Conservation (phyloP, 2,888 invertebrate genomes). For the Pegoplata infirma region DNA sequence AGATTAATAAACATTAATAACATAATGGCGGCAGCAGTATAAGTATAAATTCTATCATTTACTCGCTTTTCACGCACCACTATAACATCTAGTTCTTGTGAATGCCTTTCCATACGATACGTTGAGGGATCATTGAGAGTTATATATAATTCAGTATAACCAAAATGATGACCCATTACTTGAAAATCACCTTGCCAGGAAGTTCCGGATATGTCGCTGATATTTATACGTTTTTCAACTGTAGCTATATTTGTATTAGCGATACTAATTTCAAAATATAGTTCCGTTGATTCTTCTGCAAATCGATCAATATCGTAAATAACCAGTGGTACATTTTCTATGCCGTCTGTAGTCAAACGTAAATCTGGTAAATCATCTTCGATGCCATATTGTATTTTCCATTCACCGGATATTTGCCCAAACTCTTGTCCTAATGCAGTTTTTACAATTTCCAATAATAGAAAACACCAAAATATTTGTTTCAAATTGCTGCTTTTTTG, state of each 20-base stretch:
- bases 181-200: constrained; percentile 64
- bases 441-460: background rate
- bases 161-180: constrained; percentile 62
- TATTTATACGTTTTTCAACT: constrained; percentile 45
- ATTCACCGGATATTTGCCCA: constrained; percentile 64
- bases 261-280: constrained; percentile 58
- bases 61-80: constrained; percentile 62
- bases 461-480: background rate
- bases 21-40: constrained; percentile 84
- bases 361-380: constrained; percentile 13
- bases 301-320: constrained; percentile 63
- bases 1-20: constrained; percentile 91
- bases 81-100: constrained; percentile 43
- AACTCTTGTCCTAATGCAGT: constrained; percentile 42
- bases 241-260: constrained; percentile 46
- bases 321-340: constrained; percentile 33
- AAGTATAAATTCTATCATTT: constrained; percentile 83
- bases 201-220: constrained; percentile 3
- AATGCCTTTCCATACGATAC: constrained; percentile 39
- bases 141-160: constrained; percentile 64
- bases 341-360: constrained; percentile 25
- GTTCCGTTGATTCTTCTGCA: constrained; percentile 24
- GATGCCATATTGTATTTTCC: constrained; percentile 64
- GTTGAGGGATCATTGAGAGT: constrained; percentile 48
- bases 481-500: background rate